A percentile compares a stretch with the other conserved stretches of the same genome.
These are phyloP conservation scores for Antennarius maculatus DNA, from an alignment of 2,797 vertebrate species.

Conservation along the genomic window DNA sequence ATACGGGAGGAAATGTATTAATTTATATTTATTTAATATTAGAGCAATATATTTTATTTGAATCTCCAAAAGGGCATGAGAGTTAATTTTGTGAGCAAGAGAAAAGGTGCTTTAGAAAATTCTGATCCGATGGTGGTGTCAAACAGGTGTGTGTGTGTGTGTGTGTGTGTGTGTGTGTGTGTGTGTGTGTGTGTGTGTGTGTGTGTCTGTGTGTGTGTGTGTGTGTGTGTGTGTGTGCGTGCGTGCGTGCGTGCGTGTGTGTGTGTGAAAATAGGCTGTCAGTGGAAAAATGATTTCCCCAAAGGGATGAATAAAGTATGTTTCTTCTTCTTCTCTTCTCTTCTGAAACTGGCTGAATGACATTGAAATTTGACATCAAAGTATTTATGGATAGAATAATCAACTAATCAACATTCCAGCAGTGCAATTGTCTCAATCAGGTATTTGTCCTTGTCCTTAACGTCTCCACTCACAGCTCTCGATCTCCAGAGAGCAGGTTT, in stretches of 20 bases:
- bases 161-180: too few relatives aligned
- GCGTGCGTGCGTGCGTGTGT: too few relatives aligned
- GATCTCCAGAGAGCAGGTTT: constrained; percentile 96
- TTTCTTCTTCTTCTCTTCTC: too few relatives aligned
- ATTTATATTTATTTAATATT: constrained; percentile 6
- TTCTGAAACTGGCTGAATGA: neutral
- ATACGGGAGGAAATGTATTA: neutral
- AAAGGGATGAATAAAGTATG: too few relatives aligned
- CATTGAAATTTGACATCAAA: neutral
- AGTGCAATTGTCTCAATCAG: neutral
- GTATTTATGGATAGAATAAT: neutral
- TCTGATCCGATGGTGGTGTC: neutral
- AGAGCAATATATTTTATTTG: constrained; percentile 1
- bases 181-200: too few relatives aligned
- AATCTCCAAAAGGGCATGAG: constrained; percentile 4
- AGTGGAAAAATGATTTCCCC: too few relatives aligned
- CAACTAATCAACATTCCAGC: neutral
- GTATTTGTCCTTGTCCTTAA: constrained; percentile 5
- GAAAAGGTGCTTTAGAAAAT: neutral
- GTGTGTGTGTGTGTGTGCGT: too few relatives aligned
- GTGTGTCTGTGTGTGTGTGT: too few relatives aligned
- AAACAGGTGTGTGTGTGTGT: too few relatives aligned
- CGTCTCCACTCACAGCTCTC: constrained; percentile 92
- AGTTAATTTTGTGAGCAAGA: constrained; percentile 3
- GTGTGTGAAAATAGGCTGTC: too few relatives aligned